These are phyloP conservation scores for Trochalopteron elliotii DNA, from an alignment of 2,113 vertebrate genomes.

Conservation along the genomic window DNA sequence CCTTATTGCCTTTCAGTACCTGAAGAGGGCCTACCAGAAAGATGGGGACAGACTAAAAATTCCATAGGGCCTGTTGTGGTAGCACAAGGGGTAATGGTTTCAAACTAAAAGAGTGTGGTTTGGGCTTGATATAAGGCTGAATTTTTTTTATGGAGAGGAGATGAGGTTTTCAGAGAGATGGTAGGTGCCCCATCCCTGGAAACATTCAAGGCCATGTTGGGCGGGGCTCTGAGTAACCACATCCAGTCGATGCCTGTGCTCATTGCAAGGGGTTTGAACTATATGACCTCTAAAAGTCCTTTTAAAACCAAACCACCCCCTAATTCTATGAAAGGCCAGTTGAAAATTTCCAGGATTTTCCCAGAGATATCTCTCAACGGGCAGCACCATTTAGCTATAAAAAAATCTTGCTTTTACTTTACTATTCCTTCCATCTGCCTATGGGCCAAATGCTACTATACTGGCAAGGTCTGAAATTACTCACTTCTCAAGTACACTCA, in stretches of 20 bases:
- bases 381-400: neutral
- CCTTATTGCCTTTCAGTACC: neutral
- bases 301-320: neutral
- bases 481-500: neutral
- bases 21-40: neutral
- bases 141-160: neutral
- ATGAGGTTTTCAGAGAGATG: neutral
- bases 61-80: neutral
- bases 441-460: neutral
- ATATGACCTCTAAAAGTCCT: neutral
- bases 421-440: neutral
- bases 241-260: neutral
- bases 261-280: rapidly evolving
- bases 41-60: neutral
- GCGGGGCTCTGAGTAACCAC: rapidly evolving
- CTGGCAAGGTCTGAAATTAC: neutral
- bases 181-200: neutral
- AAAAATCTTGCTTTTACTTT: neutral
- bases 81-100: neutral
- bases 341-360: neutral
- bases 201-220: neutral
- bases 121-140: neutral
- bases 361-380: rapidly evolving
- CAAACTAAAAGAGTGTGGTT: neutral
- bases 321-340: neutral